Evolutionary conservation across 2,888 invertebrate genomes (phyloP).

Genomic region (Calameuta filiformis): DNA sequence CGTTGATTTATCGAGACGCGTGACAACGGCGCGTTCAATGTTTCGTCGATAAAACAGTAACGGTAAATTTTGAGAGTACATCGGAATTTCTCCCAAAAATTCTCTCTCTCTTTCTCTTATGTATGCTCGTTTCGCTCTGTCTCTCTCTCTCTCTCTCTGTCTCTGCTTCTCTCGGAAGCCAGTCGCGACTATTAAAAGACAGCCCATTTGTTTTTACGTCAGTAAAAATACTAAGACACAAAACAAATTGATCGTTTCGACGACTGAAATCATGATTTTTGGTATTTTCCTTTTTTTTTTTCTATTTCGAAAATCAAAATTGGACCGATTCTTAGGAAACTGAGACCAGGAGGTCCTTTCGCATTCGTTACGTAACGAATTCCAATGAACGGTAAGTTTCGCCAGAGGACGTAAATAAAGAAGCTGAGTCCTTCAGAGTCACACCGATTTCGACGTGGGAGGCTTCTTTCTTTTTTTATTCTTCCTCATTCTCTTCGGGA

Average conservation of each 20-base stretch:
- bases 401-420: neutral
- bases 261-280: neutral
- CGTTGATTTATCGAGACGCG: slow-evolving; percentile 50
- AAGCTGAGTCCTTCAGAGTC: slow-evolving; percentile 13
- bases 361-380: neutral
- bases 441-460: slow-evolving; percentile 31
- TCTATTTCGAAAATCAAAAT: neutral
- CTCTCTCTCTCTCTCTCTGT: neutral
- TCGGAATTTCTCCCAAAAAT: neutral
- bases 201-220: neutral
- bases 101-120: neutral
- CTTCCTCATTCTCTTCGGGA: neutral
- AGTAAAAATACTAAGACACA: neutral
- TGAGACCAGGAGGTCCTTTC: neutral
- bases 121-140: neutral
- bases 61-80: slow-evolving; percentile 33
- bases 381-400: neutral
- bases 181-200: neutral
- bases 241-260: neutral
- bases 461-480: slow-evolving; percentile 7
- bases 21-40: slow-evolving; percentile 36
- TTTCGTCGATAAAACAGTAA: slow-evolving; percentile 45
- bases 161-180: neutral
- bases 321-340: neutral
- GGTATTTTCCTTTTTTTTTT: neutral